phyloP scores from a whole-genome alignment of 2,888 invertebrate species.

The Trilocha varians region DNA sequence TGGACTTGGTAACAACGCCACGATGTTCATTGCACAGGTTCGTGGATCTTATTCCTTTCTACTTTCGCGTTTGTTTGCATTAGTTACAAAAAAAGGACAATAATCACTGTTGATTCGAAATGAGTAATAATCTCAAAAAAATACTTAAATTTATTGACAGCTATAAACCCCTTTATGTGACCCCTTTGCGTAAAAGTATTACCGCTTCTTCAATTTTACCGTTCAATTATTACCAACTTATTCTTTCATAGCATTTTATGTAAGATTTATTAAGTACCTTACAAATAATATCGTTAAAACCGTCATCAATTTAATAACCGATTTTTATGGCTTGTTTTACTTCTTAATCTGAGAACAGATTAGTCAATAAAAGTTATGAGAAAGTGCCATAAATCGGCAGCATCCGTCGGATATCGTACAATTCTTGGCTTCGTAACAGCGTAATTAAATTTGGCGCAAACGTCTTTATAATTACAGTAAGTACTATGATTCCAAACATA shows the following conservation, averaged over 20 bases:
- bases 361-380: constrained; percentile 14
- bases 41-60: too few relatives aligned
- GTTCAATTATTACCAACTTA: background rate
- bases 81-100: too few relatives aligned
- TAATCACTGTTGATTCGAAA: too few relatives aligned
- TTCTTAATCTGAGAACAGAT: constrained; percentile 1
- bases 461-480: constrained; percentile 23
- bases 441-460: constrained; percentile 24
- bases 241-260: background rate
- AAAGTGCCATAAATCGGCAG: constrained; percentile 23
- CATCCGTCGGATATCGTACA: constrained; percentile 9
- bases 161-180: too few relatives aligned
- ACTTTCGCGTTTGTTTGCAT: too few relatives aligned
- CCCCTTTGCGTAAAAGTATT: too few relatives aligned
- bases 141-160: too few relatives aligned
- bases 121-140: too few relatives aligned
- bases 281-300: background rate
- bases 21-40: too few relatives aligned
- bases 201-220: too few relatives aligned
- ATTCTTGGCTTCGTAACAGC: constrained; percentile 9
- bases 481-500: too few relatives aligned
- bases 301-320: background rate
- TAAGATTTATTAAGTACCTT: background rate
- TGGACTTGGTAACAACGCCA: too few relatives aligned
- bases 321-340: background rate